Evolutionary conservation across 2,797 vertebrate genomes (phyloP), one percentile per base, ranked within the genome.

Genomic region (Tapera naevia): DNA sequence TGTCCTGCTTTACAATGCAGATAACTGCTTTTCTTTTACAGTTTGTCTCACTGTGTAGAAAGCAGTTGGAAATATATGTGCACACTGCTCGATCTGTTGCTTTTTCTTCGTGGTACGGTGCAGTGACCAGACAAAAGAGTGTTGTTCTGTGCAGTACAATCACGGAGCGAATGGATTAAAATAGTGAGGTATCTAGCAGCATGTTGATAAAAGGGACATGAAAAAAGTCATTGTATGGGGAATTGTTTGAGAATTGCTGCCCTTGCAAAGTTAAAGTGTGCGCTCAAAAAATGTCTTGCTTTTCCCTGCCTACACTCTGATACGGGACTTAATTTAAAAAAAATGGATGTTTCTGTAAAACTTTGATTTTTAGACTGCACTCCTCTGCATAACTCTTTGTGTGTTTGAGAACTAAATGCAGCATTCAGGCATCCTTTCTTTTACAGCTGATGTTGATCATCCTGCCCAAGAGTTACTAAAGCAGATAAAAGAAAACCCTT

Each of bases 1-100:
- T 94, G 56, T 78, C 81, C 91, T 35, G 16, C 50, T 81, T 70
- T 87, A 86, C 83, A 41, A 62, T 54, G 84, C 92, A 78, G 90
- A 85, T 56, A 41, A 22, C 48, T 89, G 80, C 61, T 86, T 56
- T 74, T 74, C 80, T 53, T 46, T 54, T 81, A 33, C 60, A 79
- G 73, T 56, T 72, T 58, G 37, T 17, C 27, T 71, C 15, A 43
- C 64, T 81, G 70, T 73, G 27, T 5, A 46, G 91, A 67, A 61
- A 54, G 61, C 72, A 12, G 15, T 60, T 61, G 80, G 50, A 70
- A 48, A 58, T 65, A 19, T 13, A 65, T 35, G 57, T 58, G 61
- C 57, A 3, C 3, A 0, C 71, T 56, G 71, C 82, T 81, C 8
- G 32, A 24, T 33, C 66, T 56, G 79, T 72, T 75, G 66, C 87